phyloP scores from a whole-genome alignment of 2,113 vertebrate genomes.

The Passer montanus region DNA sequence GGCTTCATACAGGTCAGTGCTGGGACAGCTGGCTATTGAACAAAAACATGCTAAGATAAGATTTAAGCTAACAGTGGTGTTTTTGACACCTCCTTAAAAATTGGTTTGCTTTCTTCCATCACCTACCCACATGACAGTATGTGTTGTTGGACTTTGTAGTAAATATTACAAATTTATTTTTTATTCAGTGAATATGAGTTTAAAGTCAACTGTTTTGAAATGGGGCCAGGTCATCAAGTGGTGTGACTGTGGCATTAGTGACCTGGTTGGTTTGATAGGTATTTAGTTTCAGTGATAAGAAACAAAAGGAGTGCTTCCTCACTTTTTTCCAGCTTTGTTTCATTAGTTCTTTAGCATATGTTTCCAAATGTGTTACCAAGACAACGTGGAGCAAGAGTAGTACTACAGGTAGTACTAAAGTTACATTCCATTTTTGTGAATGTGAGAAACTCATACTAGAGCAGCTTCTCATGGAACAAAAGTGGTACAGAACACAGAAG shows the following conservation, averaged over 20 bases:
- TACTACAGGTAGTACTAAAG: not conserved
- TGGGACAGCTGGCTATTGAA: not conserved
- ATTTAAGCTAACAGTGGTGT: not conserved
- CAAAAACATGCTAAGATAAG: not conserved
- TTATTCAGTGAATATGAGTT: not conserved
- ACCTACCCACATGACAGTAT: not conserved
- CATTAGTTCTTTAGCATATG: not conserved
- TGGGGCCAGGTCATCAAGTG: not conserved
- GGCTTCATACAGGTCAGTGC: conserved; percentile 84
- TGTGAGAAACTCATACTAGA: not conserved
- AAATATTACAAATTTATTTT: not conserved
- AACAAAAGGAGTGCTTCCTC: not conserved
- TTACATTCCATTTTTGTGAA: not conserved
- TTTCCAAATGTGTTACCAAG: not conserved
- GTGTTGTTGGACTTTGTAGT: not conserved
- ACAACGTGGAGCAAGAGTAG: not conserved
- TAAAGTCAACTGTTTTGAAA: not conserved
- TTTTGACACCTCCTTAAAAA: not conserved
- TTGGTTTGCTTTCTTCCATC: not conserved
- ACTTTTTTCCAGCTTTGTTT: not conserved
- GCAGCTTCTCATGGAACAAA: not conserved
- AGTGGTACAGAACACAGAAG: not conserved
- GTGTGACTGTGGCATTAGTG: not conserved
- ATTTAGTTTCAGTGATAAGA: not conserved
- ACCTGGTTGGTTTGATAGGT: not conserved